Conservation (phyloP, 2,113 vertebrate species). For the Prochilodus magdalenae region DNA sequence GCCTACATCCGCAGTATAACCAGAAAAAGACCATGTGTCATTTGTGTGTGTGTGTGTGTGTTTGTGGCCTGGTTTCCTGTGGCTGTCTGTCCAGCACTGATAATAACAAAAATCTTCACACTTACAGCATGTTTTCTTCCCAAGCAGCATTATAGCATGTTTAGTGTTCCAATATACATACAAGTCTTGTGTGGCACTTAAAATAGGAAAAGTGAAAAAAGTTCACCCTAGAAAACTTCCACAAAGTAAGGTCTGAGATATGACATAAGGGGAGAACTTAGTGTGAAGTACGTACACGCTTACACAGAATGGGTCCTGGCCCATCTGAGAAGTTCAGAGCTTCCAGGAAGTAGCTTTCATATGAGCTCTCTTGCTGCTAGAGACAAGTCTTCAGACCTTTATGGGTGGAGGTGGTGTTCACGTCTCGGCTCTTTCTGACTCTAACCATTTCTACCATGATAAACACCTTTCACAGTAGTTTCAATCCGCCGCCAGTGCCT, state of each 20-base stretch:
- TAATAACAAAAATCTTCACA: background rate
- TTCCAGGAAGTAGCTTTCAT: slow-evolving; percentile 69
- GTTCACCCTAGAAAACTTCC: background rate
- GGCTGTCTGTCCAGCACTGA: background rate
- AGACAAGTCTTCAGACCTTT: slow-evolving; percentile 61
- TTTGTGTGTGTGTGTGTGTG: background rate
- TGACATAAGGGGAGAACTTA: background rate
- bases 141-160: background rate
- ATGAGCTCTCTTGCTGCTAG: slow-evolving; percentile 50
- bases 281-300: background rate
- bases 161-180: background rate
- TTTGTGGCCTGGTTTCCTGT: background rate
- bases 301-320: background rate
- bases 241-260: background rate
- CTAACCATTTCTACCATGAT: slow-evolving; percentile 69
- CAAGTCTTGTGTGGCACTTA: too few species aligned
- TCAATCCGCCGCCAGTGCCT: slow-evolving; percentile 72
- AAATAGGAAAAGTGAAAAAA: too few species aligned
- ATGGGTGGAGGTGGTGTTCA: slow-evolving; percentile 60
- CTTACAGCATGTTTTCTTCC: background rate
- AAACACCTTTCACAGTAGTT: slow-evolving; percentile 77
- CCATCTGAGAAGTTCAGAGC: slow-evolving; percentile 52
- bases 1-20: background rate
- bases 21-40: background rate
- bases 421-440: slow-evolving; percentile 53